Conservation (phyloP, 2,113 vertebrate genomes). For the Pterocles burchelli region DNA sequence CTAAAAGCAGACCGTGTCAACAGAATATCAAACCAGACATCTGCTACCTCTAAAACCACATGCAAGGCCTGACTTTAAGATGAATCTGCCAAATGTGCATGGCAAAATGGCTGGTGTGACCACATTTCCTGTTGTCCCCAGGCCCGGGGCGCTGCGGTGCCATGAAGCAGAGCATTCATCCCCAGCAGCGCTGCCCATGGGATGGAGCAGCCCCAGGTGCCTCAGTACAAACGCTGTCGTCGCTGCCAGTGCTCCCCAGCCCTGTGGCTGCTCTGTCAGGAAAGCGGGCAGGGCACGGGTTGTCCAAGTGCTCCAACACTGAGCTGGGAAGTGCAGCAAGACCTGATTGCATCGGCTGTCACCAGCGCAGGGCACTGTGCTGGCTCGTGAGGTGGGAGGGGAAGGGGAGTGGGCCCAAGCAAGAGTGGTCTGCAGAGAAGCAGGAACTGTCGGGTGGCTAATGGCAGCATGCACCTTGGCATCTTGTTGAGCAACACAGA, state of each 20-base stretch:
- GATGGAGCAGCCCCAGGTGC: fast-evolving
- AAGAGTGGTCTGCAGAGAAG: fast-evolving
- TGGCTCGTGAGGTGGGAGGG: neutral
- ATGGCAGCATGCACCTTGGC: neutral
- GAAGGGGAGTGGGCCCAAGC: neutral
- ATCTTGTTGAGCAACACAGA: neutral
- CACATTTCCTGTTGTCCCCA: neutral
- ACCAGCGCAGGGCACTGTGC: fast-evolving
- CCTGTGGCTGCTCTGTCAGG: fast-evolving
- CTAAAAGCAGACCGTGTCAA: slow-evolving; percentile 5
- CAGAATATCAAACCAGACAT: neutral
- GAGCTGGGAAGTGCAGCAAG: neutral
- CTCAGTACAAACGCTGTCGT: fast-evolving
- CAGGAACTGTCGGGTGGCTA: neutral
- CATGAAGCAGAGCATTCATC: neutral
- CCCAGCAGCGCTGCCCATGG: fast-evolving
- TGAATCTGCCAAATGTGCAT: neutral
- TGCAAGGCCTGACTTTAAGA: neutral
- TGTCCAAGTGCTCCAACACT: neutral
- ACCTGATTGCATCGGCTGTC: fast-evolving
- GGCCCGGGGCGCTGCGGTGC: fast-evolving
- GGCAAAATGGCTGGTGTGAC: neutral
- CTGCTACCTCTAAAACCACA: slow-evolving; percentile 6
- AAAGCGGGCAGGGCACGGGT: fast-evolving
- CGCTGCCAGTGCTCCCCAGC: neutral